phyloP scores from a whole-genome alignment of 2,888 invertebrate genomes.

The Elegia similella region DNA sequence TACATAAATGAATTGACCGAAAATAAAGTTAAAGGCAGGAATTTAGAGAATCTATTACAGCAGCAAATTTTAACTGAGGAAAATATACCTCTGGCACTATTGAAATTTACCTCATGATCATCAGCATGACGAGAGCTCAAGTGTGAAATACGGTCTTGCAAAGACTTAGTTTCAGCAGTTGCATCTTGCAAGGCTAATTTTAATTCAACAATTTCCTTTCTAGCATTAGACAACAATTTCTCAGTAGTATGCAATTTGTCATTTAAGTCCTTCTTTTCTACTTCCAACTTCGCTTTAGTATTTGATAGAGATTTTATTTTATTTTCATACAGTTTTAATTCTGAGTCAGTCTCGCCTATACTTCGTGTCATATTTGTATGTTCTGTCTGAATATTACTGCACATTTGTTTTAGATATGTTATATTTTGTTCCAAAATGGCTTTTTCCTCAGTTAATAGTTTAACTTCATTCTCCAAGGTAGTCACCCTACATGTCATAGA shows the following conservation, averaged over 20 bases:
- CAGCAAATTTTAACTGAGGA: too few species aligned
- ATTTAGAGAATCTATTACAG: too few species aligned
- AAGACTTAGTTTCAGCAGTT: constrained; percentile 81
- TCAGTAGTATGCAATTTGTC: constrained; percentile 82
- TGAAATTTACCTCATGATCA: constrained; percentile 51
- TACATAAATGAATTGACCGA: neutral
- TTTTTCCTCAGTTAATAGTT: constrained; percentile 68
- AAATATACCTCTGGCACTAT: too few species aligned
- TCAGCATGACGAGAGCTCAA: constrained; percentile 52
- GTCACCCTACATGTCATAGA: constrained; percentile 63
- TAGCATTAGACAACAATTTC: constrained; percentile 84
- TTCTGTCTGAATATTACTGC: constrained; percentile 59
- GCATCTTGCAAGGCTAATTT: constrained; percentile 84
- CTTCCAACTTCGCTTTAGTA: constrained; percentile 83
- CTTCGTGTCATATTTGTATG: constrained; percentile 43
- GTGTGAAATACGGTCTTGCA: constrained; percentile 76
- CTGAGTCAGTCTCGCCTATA: constrained; percentile 57
- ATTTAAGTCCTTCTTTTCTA: constrained; percentile 82
- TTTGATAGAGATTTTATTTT: constrained; percentile 72
- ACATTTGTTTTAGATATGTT: constrained; percentile 69
- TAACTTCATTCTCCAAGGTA: constrained; percentile 69
- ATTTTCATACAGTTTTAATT: constrained; percentile 71
- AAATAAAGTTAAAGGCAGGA: neutral
- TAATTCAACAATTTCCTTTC: constrained; percentile 84
- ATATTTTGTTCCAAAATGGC: constrained; percentile 66